phyloP scores from a whole-genome alignment of 2,888 invertebrate genomes.

The Argyresthia goedartella region DNA sequence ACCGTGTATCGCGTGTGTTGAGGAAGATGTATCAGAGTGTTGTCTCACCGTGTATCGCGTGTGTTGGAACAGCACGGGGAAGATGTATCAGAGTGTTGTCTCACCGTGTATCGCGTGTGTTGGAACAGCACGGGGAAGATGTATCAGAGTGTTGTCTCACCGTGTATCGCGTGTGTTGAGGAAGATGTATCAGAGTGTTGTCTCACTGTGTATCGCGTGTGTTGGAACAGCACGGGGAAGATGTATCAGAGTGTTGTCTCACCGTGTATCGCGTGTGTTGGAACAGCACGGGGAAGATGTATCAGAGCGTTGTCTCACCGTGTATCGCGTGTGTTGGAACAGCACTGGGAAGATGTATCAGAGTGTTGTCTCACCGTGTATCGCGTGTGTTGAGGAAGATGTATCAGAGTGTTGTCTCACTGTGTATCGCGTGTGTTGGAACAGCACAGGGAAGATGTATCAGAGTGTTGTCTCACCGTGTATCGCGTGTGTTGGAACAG shows the following conservation, averaged over 20 bases:
- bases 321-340: background rate
- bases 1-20: background rate
- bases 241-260: background rate
- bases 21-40: background rate
- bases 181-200: background rate
- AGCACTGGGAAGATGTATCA: background rate
- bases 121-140: constrained; percentile 1
- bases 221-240: background rate
- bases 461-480: constrained; percentile 19
- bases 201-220: background rate
- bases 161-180: background rate
- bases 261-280: background rate
- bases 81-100: background rate
- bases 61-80: background rate
- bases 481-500: background rate
- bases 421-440: background rate
- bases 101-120: background rate
- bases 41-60: background rate
- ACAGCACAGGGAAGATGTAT: background rate
- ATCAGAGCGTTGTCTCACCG: background rate
- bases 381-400: background rate
- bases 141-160: constrained; percentile 1
- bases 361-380: background rate
- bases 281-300: background rate
- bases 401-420: background rate